These are phyloP conservation scores for Hedychridium roseum DNA, from an alignment of 2,888 invertebrate species.

Conservation along the genomic window DNA sequence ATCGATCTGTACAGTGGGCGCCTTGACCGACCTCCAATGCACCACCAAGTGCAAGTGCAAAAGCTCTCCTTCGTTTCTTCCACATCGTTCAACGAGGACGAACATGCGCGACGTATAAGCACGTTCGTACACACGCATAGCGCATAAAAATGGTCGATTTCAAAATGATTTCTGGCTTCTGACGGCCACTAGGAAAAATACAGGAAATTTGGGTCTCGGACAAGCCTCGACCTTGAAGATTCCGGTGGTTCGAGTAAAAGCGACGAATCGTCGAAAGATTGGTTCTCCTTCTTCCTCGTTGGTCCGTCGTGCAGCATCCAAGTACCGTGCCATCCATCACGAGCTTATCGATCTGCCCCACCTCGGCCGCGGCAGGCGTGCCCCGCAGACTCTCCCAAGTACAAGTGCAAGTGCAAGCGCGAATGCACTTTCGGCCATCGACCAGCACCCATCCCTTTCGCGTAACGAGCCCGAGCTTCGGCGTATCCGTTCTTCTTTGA, in stretches of 20 bases:
- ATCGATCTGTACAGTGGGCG: slow-evolving; percentile 58
- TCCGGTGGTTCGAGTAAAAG: too few relatives aligned
- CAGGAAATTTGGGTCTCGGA: too few relatives aligned
- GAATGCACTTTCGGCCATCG: slow-evolving; percentile 30
- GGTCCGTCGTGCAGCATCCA: too few relatives aligned
- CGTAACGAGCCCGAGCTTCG: too few relatives aligned
- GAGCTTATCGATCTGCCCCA: slow-evolving; percentile 24
- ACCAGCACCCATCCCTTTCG: slow-evolving; percentile 20
- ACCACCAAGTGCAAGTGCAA: slow-evolving; percentile 62
- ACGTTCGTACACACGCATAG: background rate
- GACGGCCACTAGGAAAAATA: too few relatives aligned
- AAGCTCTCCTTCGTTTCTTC: slow-evolving; percentile 43
- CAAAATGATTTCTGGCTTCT: too few relatives aligned
- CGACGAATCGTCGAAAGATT: too few relatives aligned
- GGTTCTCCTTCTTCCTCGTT: too few relatives aligned
- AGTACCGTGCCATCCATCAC: slow-evolving; percentile 6
- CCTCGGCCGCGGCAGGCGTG: slow-evolving; percentile 8
- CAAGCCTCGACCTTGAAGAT: too few relatives aligned
- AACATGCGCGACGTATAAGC: background rate
- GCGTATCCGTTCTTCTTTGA: too few relatives aligned
- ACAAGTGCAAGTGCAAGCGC: slow-evolving; percentile 29
- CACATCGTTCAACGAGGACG: background rate
- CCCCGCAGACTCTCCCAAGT: too few relatives aligned
- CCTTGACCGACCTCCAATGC: slow-evolving; percentile 62
- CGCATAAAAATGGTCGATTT: too few relatives aligned